Base-by-base conservation (phyloP, 2,797 vertebrate species). In the Paedocypris micromegethes region DNA sequence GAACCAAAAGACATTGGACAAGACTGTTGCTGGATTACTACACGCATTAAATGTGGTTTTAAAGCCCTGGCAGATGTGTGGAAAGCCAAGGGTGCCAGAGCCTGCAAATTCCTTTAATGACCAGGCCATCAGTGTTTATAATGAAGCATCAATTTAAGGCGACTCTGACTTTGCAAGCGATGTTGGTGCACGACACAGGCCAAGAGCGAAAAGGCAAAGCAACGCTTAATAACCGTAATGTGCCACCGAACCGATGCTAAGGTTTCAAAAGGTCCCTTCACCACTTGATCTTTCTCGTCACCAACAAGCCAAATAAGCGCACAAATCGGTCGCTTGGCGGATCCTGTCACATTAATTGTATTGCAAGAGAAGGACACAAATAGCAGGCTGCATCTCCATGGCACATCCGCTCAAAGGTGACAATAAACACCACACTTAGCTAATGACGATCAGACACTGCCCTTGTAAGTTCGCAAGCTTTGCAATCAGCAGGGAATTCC, bases 401-500 rank as follows among this genome's bases (percentile, higher is more conserved):
- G 64, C 69, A 70, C 37, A 3, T 70, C 62, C n/a, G 50, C 69
- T 78, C 64, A 74, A 53, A 83, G 78, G 79, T 77, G 78, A 83
- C 79, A 78, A 73, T 81, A 80, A 83, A 83, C 75, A 78, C 70
- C 78, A 75, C 69, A 80, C 73, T 84, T 83, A 73, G 75, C 81
- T 87, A 87, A 88, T 86, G 85, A 84, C 81, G 83, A 80, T 85
- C 80, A 73, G 77, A 84, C 72, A 64, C 79, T 70, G 77, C 58
- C 76, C 75, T 70, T 75, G 78, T 80, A 80, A 80, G 66, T 78
- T 81, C 66, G 80, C 83, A 80, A 80, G 77, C 74, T 60, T 78
- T 43, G 70, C 81, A 83, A 80, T 84, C 86, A 80, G 70, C 66
- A 55, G 85, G 86, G 87, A 86, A 86, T 87, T 80, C 77, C 69